A percentile compares a stretch with the other conserved stretches of the same genome.
Evolutionary conservation across 2,888 invertebrate species (phyloP).

Genomic region (Epistrophe eligans): DNA sequence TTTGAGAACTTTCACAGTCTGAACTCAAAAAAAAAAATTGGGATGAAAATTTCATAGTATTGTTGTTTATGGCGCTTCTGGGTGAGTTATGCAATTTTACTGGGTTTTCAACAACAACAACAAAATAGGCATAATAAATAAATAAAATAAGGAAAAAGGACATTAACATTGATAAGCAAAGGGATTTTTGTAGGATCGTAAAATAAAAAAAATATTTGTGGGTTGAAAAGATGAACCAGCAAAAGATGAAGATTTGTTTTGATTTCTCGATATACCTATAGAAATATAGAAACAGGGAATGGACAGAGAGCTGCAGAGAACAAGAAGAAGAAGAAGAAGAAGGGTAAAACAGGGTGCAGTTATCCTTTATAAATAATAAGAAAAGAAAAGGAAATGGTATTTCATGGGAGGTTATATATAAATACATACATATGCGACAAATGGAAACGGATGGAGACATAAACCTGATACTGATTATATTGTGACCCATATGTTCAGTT

Average conservation of each 20-base stretch:
- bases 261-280: conserved; percentile 3
- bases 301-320: background rate
- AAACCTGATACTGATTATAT: conserved; percentile 30
- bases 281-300: background rate
- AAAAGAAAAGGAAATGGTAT: background rate
- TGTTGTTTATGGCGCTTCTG: conserved; percentile 40
- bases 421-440: conserved; percentile 12
- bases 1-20: conserved; percentile 4
- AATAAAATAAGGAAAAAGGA: conserved; percentile 33
- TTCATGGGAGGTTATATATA: conserved; percentile 8
- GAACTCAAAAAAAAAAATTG: conserved; percentile 27
- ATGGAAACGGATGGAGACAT: conserved; percentile 25
- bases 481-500: conserved; percentile 21
- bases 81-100: conserved; percentile 53
- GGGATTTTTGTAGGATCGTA: conserved; percentile 44
- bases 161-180: conserved; percentile 63
- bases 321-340: too few species aligned
- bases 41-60: conserved; percentile 42
- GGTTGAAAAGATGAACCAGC: conserved; percentile 59
- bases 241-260: conserved; percentile 40
- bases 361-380: conserved; percentile 21
- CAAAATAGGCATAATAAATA: conserved; percentile 28
- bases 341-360: background rate
- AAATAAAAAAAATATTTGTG: conserved; percentile 48
- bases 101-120: conserved; percentile 9